Base-by-base conservation (phyloP, 2,113 vertebrate species). In the Peromyscus maniculatus region DNA sequence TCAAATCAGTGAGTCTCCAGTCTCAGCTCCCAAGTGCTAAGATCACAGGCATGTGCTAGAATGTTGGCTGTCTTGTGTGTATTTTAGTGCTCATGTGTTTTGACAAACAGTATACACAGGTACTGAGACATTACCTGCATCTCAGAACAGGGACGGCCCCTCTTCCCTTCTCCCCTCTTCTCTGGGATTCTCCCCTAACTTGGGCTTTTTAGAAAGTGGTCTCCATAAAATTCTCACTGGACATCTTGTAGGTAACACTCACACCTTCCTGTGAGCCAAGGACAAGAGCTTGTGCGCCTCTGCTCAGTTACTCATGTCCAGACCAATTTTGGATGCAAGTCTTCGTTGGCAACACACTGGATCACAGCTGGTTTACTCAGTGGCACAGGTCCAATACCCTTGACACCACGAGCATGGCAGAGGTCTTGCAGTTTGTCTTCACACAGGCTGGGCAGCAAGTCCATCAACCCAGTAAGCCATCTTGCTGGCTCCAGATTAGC, bases 261-360 rank as follows among this genome's bases (percentile, higher is more conserved):
- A 5, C 43, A 62, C n/a, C 19, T 57, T 62, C 36, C 59, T n/a
- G 26, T 11, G 24, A 77, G 57, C 33, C 1, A 0, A 3, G 74
- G 82, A 75, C 46, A 16, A 80, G 39, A 71, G 64, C 69, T 78
- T 69, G 15, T 17, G 57, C 79, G 28, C 66, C 21, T 88, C 52
- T 66, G 57, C 33, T 97, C 89, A 99, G 98, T 99, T 99, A 0
- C 98, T 99, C 87, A 99, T 94, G 59, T 99, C 99, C 97, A 99
- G 98, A 79, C 98, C 99, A 71, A 99, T 82, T 99, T 99, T 87
- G 98, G 97, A 97, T 99, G 99, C 88, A 99, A 98, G 62, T 99
- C 99, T 97, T 99, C 99, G 78, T 99, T 99, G 97, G 99, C 99
- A 96, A 99, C 99, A 46, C 99, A 99, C 98, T 99, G 99, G 97